These are phyloP conservation scores for Platygyra sinensis DNA, from an alignment of 64 coral and sea anemone species.

Conservation along the genomic window DNA sequence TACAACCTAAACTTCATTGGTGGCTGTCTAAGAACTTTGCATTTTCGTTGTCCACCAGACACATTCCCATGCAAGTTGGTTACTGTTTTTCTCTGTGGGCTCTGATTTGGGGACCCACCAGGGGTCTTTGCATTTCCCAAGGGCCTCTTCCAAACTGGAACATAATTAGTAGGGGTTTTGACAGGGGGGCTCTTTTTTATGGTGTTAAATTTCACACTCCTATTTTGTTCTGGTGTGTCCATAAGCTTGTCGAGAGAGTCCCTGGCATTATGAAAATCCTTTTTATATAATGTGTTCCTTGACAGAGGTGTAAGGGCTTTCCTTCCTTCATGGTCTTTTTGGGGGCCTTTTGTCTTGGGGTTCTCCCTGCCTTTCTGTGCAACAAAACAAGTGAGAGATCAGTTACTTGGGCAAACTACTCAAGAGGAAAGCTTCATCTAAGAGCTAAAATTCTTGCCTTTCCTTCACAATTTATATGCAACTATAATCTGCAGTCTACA, in stretches of 20 bases:
- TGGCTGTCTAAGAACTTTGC: conserved; percentile 32
- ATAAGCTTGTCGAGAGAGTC: conserved; percentile 14
- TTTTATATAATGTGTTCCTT: conserved; percentile 41
- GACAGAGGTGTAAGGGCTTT: conserved; percentile 40
- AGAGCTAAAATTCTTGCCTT: too few relatives aligned
- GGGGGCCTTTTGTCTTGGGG: conserved; percentile 24
- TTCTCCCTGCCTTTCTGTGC: conserved; percentile 46
- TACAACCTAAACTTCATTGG: conserved; percentile 38
- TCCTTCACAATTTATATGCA: too few relatives aligned
- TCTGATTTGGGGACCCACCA: conserved; percentile 28
- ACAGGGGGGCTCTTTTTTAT: neutral
- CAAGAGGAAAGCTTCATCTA: too few relatives aligned
- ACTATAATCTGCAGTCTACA: too few relatives aligned
- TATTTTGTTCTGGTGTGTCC: conserved; percentile 30
- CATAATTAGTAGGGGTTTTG: conserved; percentile 37
- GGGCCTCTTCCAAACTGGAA: conserved; percentile 35
- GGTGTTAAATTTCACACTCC: conserved; percentile 20
- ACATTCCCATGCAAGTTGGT: neutral
- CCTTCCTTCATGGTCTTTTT: conserved; percentile 15
- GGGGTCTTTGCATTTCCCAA: conserved; percentile 1
- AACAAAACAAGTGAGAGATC: conserved; percentile 43
- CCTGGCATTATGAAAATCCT: conserved; percentile 43
- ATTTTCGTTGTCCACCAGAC: neutral
- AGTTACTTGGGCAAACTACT: neutral
- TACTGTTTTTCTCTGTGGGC: conserved; percentile 22